Base-by-base conservation (phyloP, 2,113 vertebrate species). In the Tragelaphus buxtoni region DNA sequence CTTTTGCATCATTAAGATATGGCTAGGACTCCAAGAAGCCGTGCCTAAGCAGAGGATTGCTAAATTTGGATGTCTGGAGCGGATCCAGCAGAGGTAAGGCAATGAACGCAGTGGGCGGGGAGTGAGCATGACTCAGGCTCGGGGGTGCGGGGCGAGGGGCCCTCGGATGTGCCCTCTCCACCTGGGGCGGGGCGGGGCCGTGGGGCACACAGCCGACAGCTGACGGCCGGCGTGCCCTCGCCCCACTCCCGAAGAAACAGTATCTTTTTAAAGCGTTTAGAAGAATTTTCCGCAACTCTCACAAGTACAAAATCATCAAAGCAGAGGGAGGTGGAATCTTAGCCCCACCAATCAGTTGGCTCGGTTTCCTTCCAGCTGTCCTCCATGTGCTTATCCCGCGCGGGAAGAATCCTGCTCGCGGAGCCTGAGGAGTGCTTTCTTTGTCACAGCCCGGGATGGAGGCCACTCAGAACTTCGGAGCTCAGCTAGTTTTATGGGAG, bases 291-390 rank as follows among this genome's bases (percentile, higher is more conserved):
- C 0, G 0, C 92, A 86, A 90, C 93, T 97, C 47, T 1, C 94
- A 91, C 90, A 97, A 98, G 53, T 83, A 74, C 72, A 94, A 93
- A 97, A 96, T 97, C 97, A 98, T 81, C 39, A 91, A 97, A 97
- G 92, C 93, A 96, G 97, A 86, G 87, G 96, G 96, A 97, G 90
- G 91, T 88, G 94, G 96, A 39, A 91, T 97, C 98, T 97, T 61
- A 88, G 91, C 61, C 96, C 92, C 80, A 0, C 86, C 94, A 94
- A 95, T 95, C 98, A 90, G 96, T 47, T 97, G 97, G 88, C 88
- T 97, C 95, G 95, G 95, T 97, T 97, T 97, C 93, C 96, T 97
- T 90, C 96, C 97, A 97, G 98, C 97, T 98, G 98, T 94, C 97
- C 88, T 94, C 98, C 97, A 95, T 61, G 88, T 96, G 97, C 97